Conservation (phyloP, 2,888 invertebrate species). For the Luffia ferchaultella region DNA sequence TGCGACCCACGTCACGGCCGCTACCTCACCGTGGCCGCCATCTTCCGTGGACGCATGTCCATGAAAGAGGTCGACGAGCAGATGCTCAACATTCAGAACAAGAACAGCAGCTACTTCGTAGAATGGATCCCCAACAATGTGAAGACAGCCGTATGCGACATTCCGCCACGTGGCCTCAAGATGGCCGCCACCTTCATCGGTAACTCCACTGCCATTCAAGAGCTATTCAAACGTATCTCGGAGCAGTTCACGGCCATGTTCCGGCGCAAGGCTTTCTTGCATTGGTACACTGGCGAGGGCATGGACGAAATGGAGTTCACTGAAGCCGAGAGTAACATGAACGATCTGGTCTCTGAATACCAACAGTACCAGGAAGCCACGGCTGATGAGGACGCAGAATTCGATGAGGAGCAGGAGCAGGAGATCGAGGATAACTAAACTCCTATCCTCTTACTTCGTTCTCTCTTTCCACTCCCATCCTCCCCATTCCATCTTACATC, state of each 20-base stretch:
- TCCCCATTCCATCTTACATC: constrained; percentile 13
- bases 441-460: neutral
- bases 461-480: constrained; percentile 12
- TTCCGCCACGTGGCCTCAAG: constrained; percentile 87
- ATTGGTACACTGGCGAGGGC: constrained; percentile 97
- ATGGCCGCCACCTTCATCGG: constrained; percentile 96
- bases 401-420: constrained; percentile 79
- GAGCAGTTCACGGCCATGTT: constrained; percentile 97
- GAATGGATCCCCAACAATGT: constrained; percentile 90
- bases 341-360: constrained; percentile 91
- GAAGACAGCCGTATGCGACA: constrained; percentile 83
- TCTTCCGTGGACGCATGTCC: constrained; percentile 90
- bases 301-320: constrained; percentile 99
- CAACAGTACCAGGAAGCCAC: constrained; percentile 94
- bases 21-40: constrained; percentile 87
- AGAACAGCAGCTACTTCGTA: constrained; percentile 78
- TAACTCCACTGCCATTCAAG: constrained; percentile 92
- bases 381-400: constrained; percentile 83
- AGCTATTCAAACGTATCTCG: constrained; percentile 89
- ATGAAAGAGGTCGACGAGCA: constrained; percentile 91
- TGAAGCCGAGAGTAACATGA: constrained; percentile 96
- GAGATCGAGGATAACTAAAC: constrained; percentile 72
- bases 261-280: constrained; percentile 95
- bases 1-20: constrained; percentile 90
- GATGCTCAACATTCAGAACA: constrained; percentile 79